These are phyloP conservation scores for Spheniscus mendiculus DNA, from an alignment of 2,113 vertebrate species.

Conservation along the genomic window DNA sequence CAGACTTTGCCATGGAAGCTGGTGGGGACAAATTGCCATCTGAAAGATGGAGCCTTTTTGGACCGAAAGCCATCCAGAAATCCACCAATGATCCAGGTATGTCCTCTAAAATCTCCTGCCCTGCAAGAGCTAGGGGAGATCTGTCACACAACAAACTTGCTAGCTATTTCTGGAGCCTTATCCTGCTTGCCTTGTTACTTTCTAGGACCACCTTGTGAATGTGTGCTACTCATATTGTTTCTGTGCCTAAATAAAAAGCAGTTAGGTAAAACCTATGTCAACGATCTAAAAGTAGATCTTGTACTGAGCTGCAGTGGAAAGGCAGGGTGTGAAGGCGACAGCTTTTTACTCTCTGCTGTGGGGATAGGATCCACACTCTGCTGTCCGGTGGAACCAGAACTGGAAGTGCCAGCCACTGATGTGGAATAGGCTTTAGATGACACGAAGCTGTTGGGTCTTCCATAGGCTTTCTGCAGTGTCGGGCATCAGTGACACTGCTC, in stretches of 20 bases:
- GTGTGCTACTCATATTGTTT: neutral
- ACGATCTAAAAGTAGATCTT: neutral
- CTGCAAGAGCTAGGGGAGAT: neutral
- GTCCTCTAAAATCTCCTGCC: neutral
- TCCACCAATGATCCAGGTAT: constrained; percentile 86
- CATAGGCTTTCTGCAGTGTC: neutral
- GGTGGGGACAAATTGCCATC: constrained; percentile 76
- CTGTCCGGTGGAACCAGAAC: neutral
- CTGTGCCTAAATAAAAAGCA: neutral
- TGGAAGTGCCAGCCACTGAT: neutral
- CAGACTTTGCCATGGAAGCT: constrained; percentile 73
- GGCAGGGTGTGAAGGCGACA: neutral
- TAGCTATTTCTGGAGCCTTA: neutral
- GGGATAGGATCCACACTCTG: too few species aligned
- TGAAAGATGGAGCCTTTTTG: constrained; percentile 91
- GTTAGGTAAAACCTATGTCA: neutral
- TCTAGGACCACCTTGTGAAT: neutral
- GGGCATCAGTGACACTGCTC: neutral
- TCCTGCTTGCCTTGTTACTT: neutral
- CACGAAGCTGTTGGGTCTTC: neutral
- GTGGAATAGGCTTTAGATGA: neutral
- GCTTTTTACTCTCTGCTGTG: neutral
- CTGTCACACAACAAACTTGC: neutral
- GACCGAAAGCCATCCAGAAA: constrained; percentile 85
- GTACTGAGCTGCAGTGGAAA: neutral